These are phyloP conservation scores for Andricus quercusramuli DNA, from an alignment of 2,888 invertebrate genomes.

Conservation along the genomic window DNA sequence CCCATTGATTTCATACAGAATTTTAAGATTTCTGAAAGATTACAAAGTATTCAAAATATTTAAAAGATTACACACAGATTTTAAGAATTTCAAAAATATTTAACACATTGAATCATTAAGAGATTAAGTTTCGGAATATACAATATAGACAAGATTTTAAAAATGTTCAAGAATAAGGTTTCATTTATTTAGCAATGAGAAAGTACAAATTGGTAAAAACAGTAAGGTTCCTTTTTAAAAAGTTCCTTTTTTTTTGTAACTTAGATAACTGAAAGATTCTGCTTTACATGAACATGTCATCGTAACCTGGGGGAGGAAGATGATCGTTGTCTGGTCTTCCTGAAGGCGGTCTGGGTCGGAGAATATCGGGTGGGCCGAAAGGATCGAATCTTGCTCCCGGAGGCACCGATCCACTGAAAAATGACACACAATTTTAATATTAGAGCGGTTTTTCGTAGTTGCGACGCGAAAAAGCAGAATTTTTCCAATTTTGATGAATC, in stretches of 20 bases:
- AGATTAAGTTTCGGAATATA: background rate
- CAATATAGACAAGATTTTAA: background rate
- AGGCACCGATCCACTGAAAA: slow-evolving; percentile 83
- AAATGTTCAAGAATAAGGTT: background rate
- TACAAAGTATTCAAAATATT: too few relatives aligned
- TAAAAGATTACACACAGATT: too few relatives aligned
- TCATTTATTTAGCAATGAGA: background rate
- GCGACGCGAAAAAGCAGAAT: too few relatives aligned
- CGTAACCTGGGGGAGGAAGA: slow-evolving; percentile 87
- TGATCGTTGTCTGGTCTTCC: slow-evolving; percentile 85
- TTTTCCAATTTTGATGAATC: background rate
- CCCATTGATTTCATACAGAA: too few relatives aligned
- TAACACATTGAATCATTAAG: too few relatives aligned
- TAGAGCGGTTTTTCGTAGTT: background rate
- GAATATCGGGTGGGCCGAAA: slow-evolving; percentile 84
- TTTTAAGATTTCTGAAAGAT: too few relatives aligned
- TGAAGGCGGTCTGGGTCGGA: slow-evolving; percentile 73
- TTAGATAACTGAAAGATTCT: background rate
- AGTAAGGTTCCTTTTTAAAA: slow-evolving; percentile 2
- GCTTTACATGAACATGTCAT: slow-evolving; percentile 87
- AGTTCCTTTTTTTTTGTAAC: slow-evolving; percentile 5
- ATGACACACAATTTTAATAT: background rate
- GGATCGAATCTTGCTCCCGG: slow-evolving; percentile 94
- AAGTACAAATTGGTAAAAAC: slow-evolving; percentile 25
- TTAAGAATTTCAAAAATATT: too few relatives aligned